These are phyloP conservation scores for Falco punctatus DNA, from an alignment of 2,113 vertebrate species.

Conservation along the genomic window DNA sequence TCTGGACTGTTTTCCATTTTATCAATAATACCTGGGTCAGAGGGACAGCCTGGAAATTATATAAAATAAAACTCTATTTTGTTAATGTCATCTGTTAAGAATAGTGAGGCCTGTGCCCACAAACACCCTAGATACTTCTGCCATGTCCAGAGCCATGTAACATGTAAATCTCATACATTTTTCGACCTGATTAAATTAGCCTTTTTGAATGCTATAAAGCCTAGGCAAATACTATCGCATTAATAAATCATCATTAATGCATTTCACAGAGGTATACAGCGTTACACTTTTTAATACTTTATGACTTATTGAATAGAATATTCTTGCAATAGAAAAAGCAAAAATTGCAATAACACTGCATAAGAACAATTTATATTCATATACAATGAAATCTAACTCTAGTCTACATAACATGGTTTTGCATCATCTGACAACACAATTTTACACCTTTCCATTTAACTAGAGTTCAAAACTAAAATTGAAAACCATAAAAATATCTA, in stretches of 20 bases:
- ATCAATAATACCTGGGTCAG: not conserved
- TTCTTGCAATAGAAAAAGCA: not conserved
- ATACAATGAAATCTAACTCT: not conserved
- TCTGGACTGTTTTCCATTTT: not conserved
- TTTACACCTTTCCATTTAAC: not conserved
- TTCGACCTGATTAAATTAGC: not conserved
- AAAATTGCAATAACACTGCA: not conserved
- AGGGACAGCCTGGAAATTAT: not conserved
- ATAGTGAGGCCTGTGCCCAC: not conserved
- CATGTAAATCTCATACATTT: not conserved
- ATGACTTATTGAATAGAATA: not conserved
- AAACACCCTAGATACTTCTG: not conserved
- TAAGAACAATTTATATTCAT: not conserved
- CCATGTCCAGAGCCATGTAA: not conserved
- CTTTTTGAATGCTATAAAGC: not conserved
- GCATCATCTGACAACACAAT: not conserved
- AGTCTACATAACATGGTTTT: not conserved
- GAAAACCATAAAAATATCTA: not conserved
- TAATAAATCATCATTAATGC: not conserved
- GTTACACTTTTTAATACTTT: not conserved
- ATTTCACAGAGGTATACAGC: not conserved
- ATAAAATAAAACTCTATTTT: not conserved
- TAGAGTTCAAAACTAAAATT: not conserved
- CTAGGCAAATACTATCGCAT: not conserved
- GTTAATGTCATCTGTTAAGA: not conserved